Conservation (phyloP, 2,888 invertebrate species). For the Sceliomorpha sp. region DNA sequence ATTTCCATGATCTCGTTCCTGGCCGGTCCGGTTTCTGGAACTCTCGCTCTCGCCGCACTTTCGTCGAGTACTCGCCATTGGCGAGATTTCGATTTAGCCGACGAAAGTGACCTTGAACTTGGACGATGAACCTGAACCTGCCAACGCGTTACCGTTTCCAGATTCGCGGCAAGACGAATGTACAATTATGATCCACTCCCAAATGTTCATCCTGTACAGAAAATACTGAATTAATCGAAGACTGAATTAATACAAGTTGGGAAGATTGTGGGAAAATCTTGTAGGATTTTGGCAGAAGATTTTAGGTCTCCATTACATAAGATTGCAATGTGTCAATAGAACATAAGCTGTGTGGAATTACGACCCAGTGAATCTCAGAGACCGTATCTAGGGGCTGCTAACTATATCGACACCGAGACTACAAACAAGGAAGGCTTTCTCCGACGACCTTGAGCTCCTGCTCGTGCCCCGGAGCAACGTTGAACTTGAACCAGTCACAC, state of each 20-base stretch:
- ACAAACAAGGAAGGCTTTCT: conserved; percentile 73
- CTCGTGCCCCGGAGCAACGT: conserved; percentile 65
- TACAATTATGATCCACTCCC: too few relatives aligned
- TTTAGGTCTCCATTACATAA: too few relatives aligned
- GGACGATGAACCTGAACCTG: conserved; percentile 65
- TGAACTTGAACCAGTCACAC: conserved; percentile 77
- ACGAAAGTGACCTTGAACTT: conserved; percentile 70
- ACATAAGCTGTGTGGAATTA: conserved; percentile 3
- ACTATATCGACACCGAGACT: conserved; percentile 31
- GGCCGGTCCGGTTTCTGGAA: conserved; percentile 73
- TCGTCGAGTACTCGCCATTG: conserved; percentile 63
- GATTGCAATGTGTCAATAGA: too few relatives aligned
- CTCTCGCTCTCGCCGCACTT: conserved; percentile 69
- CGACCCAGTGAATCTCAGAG: conserved; percentile 25
- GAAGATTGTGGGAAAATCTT: too few relatives aligned
- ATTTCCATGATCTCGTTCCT: conserved; percentile 67
- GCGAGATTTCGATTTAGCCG: conserved; percentile 58
- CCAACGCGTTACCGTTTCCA: conserved; percentile 7
- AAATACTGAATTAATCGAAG: too few relatives aligned
- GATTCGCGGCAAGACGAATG: too few relatives aligned
- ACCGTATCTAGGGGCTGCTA: conserved; percentile 31
- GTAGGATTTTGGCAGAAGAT: too few relatives aligned
- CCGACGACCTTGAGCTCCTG: conserved; percentile 69
- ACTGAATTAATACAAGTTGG: too few relatives aligned
- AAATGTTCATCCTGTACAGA: too few relatives aligned